These are phyloP conservation scores for Pogonomyrmex californicus DNA, from an alignment of 1,140 invertebrate genomes.

Conservation along the genomic window DNA sequence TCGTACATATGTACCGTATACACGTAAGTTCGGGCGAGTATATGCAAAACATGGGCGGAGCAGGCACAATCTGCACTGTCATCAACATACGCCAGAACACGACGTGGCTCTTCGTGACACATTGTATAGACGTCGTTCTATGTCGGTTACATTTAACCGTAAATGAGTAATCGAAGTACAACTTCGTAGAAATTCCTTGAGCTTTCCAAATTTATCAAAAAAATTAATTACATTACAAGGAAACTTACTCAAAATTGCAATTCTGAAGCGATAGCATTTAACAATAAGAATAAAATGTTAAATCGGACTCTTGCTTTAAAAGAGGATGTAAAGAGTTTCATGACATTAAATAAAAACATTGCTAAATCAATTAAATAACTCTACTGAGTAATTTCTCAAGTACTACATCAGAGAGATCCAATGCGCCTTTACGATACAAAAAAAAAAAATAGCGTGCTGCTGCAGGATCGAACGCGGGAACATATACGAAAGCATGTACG, in stretches of 20 bases:
- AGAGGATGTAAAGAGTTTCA: background rate
- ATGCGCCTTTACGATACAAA: background rate
- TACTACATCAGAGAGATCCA: background rate
- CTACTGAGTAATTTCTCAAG: background rate
- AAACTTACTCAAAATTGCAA: background rate
- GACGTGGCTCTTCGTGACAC: slow-evolving; percentile 73
- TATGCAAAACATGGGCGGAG: slow-evolving; percentile 82
- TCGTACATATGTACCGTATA: slow-evolving; percentile 66
- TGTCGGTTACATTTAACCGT: slow-evolving; percentile 41
- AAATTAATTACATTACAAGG: background rate
- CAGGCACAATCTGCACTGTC: slow-evolving; percentile 82
- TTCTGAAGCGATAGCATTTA: background rate
- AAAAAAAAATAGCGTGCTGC: background rate
- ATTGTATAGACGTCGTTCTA: slow-evolving; percentile 69
- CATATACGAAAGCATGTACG: background rate
- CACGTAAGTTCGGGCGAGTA: slow-evolving; percentile 68
- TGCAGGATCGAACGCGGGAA: background rate
- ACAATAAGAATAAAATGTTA: background rate
- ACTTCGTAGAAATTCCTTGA: slow-evolving; percentile 29
- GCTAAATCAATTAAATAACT: background rate
- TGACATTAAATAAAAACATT: background rate
- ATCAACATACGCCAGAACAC: slow-evolving; percentile 80
- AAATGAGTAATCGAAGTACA: slow-evolving; percentile 44
- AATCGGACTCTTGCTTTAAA: background rate
- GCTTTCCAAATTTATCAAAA: background rate